These are phyloP conservation scores for Drosophila hamatofila DNA, from an alignment of 2,888 invertebrate species.

Conservation along the genomic window DNA sequence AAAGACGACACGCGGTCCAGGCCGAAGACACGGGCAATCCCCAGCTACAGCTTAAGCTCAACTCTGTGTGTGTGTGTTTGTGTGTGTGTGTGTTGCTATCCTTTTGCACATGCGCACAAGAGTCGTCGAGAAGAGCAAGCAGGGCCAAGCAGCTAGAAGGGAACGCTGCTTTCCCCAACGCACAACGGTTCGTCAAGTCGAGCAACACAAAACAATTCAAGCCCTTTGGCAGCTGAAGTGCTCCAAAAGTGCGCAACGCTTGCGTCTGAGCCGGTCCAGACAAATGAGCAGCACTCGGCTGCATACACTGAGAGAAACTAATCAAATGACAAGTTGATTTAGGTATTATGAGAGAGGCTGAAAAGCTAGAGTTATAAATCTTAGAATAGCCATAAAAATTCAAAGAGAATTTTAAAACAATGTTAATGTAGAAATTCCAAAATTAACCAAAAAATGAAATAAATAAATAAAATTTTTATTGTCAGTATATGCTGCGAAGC, in stretches of 20 bases:
- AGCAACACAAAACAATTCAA: slow-evolving; percentile 34
- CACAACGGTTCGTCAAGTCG: slow-evolving; percentile 57
- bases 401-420: too few relatives aligned
- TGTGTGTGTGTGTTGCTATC: slow-evolving; percentile 36
- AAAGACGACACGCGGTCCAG: slow-evolving; percentile 45
- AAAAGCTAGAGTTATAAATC: background rate
- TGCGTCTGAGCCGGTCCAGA: slow-evolving; percentile 75
- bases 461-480: too few relatives aligned
- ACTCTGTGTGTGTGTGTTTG: slow-evolving; percentile 17
- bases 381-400: background rate
- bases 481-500: background rate
- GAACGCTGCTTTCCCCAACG: slow-evolving; percentile 52
- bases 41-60: slow-evolving; percentile 30
- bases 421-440: too few relatives aligned
- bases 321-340: too few relatives aligned
- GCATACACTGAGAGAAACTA: slow-evolving; percentile 42
- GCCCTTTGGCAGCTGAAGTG: slow-evolving; percentile 72
- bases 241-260: slow-evolving; percentile 80
- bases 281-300: slow-evolving; percentile 72
- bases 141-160: slow-evolving; percentile 16
- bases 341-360: background rate
- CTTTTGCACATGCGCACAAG: slow-evolving; percentile 62
- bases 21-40: slow-evolving; percentile 64
- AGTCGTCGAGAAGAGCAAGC: slow-evolving; percentile 21
- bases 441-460: too few relatives aligned